phyloP scores from a whole-genome alignment of 2,113 vertebrate species.

The Chlorodrepanis virens region DNA sequence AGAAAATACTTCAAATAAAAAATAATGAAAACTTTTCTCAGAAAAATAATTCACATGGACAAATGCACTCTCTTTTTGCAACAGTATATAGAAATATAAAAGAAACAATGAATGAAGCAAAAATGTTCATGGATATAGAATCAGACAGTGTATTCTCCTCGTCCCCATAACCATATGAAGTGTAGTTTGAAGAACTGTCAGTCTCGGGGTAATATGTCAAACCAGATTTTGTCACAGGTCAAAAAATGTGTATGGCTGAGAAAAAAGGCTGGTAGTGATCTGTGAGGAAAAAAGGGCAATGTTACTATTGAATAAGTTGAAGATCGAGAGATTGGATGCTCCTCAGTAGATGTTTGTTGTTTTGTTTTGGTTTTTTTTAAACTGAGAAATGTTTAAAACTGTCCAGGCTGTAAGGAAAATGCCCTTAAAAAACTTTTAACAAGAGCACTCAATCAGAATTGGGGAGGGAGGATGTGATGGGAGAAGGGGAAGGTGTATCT shows the following conservation, averaged over 20 bases:
- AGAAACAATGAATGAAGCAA: background rate
- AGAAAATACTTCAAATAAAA: conserved; percentile 5
- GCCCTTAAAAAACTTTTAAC: background rate
- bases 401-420: background rate
- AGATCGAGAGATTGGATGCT: background rate
- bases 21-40: background rate
- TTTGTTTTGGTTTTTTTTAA: background rate
- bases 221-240: conserved; percentile 12
- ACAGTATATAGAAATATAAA: background rate
- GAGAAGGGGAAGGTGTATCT: accelerated
- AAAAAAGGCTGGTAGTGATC: background rate
- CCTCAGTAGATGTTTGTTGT: background rate
- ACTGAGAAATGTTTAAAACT: background rate
- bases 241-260: background rate
- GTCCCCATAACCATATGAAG: background rate
- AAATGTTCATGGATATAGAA: background rate
- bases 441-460: background rate
- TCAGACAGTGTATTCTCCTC: background rate
- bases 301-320: background rate
- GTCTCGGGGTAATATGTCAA: background rate
- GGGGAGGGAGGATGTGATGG: accelerated
- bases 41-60: background rate
- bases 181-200: background rate
- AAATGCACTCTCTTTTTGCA: background rate
- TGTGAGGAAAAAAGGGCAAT: background rate